phyloP scores from a whole-genome alignment of 2,888 invertebrate genomes.

The Eugnorisma glareosa region DNA sequence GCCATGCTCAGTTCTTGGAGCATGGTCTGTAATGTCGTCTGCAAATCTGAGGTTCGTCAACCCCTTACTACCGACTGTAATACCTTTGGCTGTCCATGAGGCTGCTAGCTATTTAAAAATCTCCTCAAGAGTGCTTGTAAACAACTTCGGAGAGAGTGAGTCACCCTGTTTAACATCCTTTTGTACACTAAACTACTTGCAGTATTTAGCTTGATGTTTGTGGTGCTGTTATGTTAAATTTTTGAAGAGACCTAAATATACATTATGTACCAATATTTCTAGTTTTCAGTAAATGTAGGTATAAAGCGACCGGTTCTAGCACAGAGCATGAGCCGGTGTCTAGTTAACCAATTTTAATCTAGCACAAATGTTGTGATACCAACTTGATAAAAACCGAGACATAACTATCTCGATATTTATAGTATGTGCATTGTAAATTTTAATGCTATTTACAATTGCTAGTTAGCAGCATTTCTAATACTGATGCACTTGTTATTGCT shows the following conservation, averaged over 20 bases:
- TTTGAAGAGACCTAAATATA: not conserved
- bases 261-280: not conserved
- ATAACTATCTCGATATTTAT: conserved; percentile 69
- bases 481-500: not conserved
- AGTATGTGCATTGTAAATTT: conserved; percentile 73
- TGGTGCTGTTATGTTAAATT: too few relatives aligned
- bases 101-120: too few relatives aligned
- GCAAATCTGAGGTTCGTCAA: too few relatives aligned
- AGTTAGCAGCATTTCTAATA: not conserved
- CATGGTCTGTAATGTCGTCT: too few relatives aligned
- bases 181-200: too few relatives aligned
- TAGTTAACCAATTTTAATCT: conserved; percentile 65
- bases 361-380: conserved; percentile 54
- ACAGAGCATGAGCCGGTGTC: conserved; percentile 67
- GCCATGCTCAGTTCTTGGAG: too few relatives aligned
- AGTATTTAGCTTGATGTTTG: too few relatives aligned
- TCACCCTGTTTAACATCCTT: too few relatives aligned
- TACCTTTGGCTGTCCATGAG: too few relatives aligned
- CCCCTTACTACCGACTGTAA: too few relatives aligned
- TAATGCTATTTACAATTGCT: not conserved
- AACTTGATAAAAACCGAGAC: conserved; percentile 64
- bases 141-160: too few relatives aligned
- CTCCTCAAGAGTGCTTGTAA: too few relatives aligned
- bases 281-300: conserved; percentile 76
- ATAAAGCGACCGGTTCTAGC: conserved; percentile 67